These are phyloP conservation scores for Lagocephalus sceleratus DNA, from an alignment of 2,797 vertebrate species.

Conservation along the genomic window DNA sequence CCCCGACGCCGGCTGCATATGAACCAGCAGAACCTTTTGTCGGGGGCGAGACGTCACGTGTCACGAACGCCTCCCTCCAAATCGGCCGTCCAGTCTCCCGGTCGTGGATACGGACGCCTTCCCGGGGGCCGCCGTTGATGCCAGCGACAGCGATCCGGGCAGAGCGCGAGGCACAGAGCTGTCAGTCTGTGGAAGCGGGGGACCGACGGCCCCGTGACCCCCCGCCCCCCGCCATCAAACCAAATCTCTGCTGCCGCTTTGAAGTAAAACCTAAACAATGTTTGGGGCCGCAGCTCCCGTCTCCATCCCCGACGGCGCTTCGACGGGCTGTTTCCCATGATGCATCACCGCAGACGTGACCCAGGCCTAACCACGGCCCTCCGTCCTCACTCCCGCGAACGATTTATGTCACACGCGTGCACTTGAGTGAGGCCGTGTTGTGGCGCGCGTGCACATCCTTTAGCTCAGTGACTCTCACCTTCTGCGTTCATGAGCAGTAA, in stretches of 20 bases:
- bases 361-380: too few species aligned
- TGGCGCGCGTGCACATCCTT: too few species aligned
- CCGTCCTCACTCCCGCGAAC: too few species aligned
- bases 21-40: slow-evolving; percentile 65
- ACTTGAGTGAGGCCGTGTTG: background rate
- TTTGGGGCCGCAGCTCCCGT: too few species aligned
- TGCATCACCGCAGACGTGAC: too few species aligned
- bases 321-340: too few species aligned
- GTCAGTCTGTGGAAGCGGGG: too few species aligned
- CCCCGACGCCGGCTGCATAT: slow-evolving; percentile 61
- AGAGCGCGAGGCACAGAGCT: slow-evolving; percentile 44
- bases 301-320: too few species aligned
- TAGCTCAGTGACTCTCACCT: slow-evolving; percentile 22
- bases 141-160: slow-evolving; percentile 52
- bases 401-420: background rate
- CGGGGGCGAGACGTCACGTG: slow-evolving; percentile 62
- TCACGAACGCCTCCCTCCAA: slow-evolving; percentile 59
- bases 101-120: slow-evolving; percentile 52
- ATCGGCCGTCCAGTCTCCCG: slow-evolving; percentile 53
- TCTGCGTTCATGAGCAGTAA: slow-evolving; percentile 14
- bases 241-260: too few species aligned
- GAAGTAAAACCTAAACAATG: too few species aligned
- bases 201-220: too few species aligned
- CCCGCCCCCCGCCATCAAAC: too few species aligned
- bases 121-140: slow-evolving; percentile 45